Evolutionary conservation across 1,140 invertebrate species (phyloP).

Genomic region (Drosophila nigrodunni): DNA sequence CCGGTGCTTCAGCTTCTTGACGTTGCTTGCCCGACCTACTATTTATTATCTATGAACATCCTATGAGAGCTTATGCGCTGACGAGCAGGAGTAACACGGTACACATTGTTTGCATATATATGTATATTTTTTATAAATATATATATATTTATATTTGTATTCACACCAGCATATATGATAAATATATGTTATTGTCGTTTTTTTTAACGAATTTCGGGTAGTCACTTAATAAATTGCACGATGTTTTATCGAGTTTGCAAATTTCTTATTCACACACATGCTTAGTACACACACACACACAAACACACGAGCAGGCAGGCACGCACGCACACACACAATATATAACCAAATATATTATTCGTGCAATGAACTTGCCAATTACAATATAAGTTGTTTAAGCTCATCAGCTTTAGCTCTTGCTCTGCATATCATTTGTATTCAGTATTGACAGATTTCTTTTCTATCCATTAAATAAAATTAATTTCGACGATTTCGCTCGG

Average conservation of each 20-base stretch:
- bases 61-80: slow-evolving; percentile 40
- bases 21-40: slow-evolving; percentile 62
- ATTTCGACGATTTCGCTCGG: slow-evolving; percentile 36
- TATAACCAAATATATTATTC: slow-evolving; percentile 82
- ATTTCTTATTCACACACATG: slow-evolving; percentile 58
- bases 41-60: slow-evolving; percentile 56
- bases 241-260: slow-evolving; percentile 60
- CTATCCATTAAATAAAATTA: slow-evolving; percentile 25
- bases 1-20: slow-evolving; percentile 44
- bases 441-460: slow-evolving; percentile 20
- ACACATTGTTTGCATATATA: slow-evolving; percentile 32
- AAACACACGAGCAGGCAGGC: slow-evolving; percentile 12
- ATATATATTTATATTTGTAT: slow-evolving; percentile 10
- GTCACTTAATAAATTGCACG: slow-evolving; percentile 44
- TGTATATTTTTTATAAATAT: neutral
- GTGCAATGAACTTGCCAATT: slow-evolving; percentile 80
- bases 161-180: neutral
- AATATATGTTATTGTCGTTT: neutral
- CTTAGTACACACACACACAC: slow-evolving; percentile 35
- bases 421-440: slow-evolving; percentile 20
- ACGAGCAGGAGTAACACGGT: slow-evolving; percentile 30
- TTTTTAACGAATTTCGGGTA: slow-evolving; percentile 15
- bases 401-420: slow-evolving; percentile 10
- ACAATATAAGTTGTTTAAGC: slow-evolving; percentile 39
- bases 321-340: slow-evolving; percentile 36